Evolutionary conservation across 1,140 invertebrate genomes (phyloP).

Genomic region (Drosophila elegans): DNA sequence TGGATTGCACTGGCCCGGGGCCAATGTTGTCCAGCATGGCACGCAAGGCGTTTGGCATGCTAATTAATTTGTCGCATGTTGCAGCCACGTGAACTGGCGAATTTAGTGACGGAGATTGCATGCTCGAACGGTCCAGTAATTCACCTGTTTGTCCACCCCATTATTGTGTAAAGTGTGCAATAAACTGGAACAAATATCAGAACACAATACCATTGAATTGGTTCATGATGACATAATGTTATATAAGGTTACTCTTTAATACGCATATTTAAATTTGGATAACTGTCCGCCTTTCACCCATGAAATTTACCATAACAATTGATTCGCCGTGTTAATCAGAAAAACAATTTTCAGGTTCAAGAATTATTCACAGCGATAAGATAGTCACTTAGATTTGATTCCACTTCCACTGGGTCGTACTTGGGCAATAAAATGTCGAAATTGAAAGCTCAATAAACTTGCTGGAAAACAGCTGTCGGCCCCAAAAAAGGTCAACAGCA

Average conservation of each 20-base stretch:
- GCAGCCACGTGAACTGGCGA: slow-evolving; percentile 63
- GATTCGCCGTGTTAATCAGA: neutral
- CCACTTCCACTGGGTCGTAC: neutral
- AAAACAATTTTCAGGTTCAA: slow-evolving; percentile 41
- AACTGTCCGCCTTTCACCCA: slow-evolving; percentile 15
- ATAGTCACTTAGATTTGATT: slow-evolving; percentile 36
- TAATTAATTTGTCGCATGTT: slow-evolving; percentile 75
- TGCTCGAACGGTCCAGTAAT: slow-evolving; percentile 42
- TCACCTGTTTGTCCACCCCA: slow-evolving; percentile 40
- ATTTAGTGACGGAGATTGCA: slow-evolving; percentile 45
- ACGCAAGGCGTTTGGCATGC: slow-evolving; percentile 45
- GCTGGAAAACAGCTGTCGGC: slow-evolving; percentile 13
- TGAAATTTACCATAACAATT: slow-evolving; percentile 1
- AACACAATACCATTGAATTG: slow-evolving; percentile 7
- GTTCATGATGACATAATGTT: slow-evolving; percentile 15
- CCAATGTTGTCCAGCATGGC: slow-evolving; percentile 28
- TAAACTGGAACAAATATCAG: slow-evolving; percentile 59
- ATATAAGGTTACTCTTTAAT: neutral
- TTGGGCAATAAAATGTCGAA: slow-evolving; percentile 13
- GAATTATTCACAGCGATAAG: slow-evolving; percentile 39
- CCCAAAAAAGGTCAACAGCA: slow-evolving; percentile 10
- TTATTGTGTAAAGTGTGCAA: slow-evolving; percentile 52
- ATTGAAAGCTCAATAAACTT: slow-evolving; percentile 27
- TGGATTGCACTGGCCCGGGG: neutral
- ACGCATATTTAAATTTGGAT: slow-evolving; percentile 15